Evolutionary conservation across 2,888 invertebrate genomes (phyloP).

Genomic region (Deilephila porcellus): DNA sequence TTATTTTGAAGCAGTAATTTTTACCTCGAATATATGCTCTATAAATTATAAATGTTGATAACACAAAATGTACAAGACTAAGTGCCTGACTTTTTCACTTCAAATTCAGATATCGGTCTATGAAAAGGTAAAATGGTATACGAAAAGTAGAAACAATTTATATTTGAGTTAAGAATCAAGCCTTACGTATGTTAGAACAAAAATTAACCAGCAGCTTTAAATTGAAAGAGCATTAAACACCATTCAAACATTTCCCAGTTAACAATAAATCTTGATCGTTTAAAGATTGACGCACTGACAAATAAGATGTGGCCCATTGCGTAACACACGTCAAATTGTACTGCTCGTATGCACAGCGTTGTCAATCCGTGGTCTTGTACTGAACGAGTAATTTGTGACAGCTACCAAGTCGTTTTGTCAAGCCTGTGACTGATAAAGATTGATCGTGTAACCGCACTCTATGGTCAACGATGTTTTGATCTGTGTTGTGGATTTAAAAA

Average conservation of each 20-base stretch:
- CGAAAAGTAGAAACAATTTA: too few relatives aligned
- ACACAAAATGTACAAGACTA: too few relatives aligned
- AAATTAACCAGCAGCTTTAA: not conserved
- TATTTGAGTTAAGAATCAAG: too few relatives aligned
- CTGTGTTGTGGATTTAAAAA: not conserved
- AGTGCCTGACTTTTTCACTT: too few relatives aligned
- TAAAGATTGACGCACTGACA: conserved; percentile 21
- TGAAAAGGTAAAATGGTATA: too few relatives aligned
- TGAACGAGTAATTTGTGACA: conserved; percentile 16
- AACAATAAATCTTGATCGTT: conserved; percentile 32
- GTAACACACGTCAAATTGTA: conserved; percentile 21
- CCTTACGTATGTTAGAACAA: too few relatives aligned
- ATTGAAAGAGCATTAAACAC: not conserved
- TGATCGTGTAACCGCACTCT: conserved; percentile 14
- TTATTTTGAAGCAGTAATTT: too few relatives aligned
- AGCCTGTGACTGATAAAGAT: conserved; percentile 25
- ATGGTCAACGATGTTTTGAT: not conserved
- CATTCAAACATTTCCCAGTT: not conserved
- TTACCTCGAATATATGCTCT: too few relatives aligned
- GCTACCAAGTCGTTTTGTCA: conserved; percentile 25
- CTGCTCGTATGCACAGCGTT: conserved; percentile 18
- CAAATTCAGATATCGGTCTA: too few relatives aligned
- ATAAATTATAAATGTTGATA: too few relatives aligned
- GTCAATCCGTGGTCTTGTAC: conserved; percentile 14
- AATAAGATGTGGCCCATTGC: conserved; percentile 2